Percentiles rank a stretch among this genome's conserved stretches.
These are phyloP conservation scores for Nibea coibor DNA, from an alignment of 2,113 vertebrate species.

Conservation along the genomic window DNA sequence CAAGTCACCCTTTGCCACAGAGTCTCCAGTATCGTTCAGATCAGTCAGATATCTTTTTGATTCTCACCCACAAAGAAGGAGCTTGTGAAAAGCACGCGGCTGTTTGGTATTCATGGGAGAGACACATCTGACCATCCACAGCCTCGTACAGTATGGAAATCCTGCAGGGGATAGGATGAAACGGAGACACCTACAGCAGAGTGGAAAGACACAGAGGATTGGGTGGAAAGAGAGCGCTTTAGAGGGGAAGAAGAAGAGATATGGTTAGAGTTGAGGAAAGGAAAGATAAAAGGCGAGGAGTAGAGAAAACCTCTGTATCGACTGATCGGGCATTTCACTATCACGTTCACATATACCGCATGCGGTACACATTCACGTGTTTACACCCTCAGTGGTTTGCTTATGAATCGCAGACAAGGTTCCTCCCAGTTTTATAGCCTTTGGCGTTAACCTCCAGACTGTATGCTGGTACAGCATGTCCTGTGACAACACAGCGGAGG, in stretches of 20 bases:
- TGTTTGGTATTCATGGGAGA: slow-evolving; percentile 43
- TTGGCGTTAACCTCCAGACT: background rate
- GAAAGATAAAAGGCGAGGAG: background rate
- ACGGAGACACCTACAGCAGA: slow-evolving; percentile 25
- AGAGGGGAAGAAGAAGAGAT: background rate
- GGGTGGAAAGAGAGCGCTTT: background rate
- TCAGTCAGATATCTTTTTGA: slow-evolving; percentile 20
- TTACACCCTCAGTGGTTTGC: background rate
- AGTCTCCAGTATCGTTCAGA: background rate
- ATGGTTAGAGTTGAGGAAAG: background rate
- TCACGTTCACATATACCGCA: background rate
- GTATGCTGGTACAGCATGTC: background rate
- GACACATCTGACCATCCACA: slow-evolving; percentile 13
- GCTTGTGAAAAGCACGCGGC: slow-evolving; percentile 7
- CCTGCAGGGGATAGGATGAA: slow-evolving; percentile 27
- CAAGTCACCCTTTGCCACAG: background rate
- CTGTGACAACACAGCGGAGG: slow-evolving; percentile 8
- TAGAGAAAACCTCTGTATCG: background rate
- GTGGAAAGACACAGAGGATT: background rate
- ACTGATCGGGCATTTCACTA: background rate
- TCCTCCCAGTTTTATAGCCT: slow-evolving; percentile 3
- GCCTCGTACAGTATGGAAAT: slow-evolving; percentile 12
- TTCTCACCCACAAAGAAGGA: slow-evolving; percentile 38
- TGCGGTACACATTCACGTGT: background rate
- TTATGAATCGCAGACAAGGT: background rate